Evolutionary conservation across 1,140 invertebrate species (phyloP).

Genomic region (Macrobrachium rosenbergii): DNA sequence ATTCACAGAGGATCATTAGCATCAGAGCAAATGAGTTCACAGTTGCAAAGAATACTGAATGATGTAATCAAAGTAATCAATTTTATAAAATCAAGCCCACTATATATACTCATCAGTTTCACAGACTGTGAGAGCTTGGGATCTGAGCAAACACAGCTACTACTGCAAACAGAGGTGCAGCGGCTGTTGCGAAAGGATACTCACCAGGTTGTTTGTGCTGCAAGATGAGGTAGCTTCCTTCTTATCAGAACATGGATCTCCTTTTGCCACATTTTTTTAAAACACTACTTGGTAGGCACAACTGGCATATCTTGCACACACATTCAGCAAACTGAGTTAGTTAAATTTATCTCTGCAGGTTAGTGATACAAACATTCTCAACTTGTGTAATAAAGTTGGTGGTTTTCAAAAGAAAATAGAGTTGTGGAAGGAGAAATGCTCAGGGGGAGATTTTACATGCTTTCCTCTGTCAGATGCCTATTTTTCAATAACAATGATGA

Average conservation of each 20-base stretch:
- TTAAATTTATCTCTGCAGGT: too few species aligned
- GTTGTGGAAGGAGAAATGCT: conserved; percentile 10
- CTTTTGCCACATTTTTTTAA: too few species aligned
- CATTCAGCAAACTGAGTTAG: too few species aligned
- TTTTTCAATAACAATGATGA: too few species aligned
- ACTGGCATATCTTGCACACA: too few species aligned
- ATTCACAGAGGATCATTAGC: too few species aligned
- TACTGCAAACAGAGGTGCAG: conserved; percentile 12
- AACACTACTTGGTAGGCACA: too few species aligned
- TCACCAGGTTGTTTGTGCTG: not conserved
- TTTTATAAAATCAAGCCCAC: conserved; percentile 36
- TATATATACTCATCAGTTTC: not conserved
- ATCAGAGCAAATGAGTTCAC: conserved; percentile 2
- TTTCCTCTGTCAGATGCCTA: not conserved
- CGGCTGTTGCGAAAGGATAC: not conserved
- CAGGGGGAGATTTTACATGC: not conserved
- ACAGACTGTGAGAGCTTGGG: conserved; percentile 7
- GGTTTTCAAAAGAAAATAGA: conserved; percentile 23
- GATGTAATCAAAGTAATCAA: conserved; percentile 30
- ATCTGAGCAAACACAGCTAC: conserved; percentile 11
- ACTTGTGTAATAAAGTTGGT: too few species aligned
- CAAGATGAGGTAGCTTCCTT: too few species aligned
- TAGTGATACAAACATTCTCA: too few species aligned
- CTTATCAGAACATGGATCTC: too few species aligned
- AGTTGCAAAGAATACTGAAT: conserved; percentile 5